phyloP scores from a whole-genome alignment of 30 jellyfish, hydroid and myxozoan genomes.

The Turritopsis rubra region DNA sequence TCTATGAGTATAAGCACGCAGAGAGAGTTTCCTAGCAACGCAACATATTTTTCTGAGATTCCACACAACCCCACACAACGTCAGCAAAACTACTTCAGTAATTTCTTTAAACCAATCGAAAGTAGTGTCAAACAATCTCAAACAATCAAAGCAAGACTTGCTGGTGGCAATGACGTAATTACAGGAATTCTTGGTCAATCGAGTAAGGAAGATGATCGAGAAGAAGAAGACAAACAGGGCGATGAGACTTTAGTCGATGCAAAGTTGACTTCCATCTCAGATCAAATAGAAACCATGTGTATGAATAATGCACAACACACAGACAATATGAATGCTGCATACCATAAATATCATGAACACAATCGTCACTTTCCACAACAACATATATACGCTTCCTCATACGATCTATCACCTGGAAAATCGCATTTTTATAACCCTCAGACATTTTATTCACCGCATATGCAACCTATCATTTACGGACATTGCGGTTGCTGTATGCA shows the following conservation, averaged over 20 bases:
- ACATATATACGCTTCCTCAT: slow-evolving; percentile 8
- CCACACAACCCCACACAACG: background rate
- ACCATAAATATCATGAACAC: background rate
- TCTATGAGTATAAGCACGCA: background rate
- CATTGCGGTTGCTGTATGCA: slow-evolving; percentile 7
- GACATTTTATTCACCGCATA: background rate
- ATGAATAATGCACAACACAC: background rate
- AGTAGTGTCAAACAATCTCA: background rate
- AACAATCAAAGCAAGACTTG: background rate
- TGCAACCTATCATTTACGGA: background rate
- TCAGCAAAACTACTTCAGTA: slow-evolving; percentile 3
- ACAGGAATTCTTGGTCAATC: background rate
- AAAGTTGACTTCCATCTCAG: background rate
- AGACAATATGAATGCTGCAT: background rate
- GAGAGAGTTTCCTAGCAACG: background rate
- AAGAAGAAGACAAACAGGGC: background rate
- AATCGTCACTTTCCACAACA: background rate
- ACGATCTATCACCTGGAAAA: background rate
- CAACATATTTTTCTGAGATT: background rate
- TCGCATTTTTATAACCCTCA: slow-evolving; percentile 13
- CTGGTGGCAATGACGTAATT: slow-evolving; percentile 6
- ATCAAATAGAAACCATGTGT: background rate
- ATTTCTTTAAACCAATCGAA: slow-evolving; percentile 3
- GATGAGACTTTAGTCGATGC: background rate
- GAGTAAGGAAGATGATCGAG: background rate